Evolutionary conservation across 1,140 invertebrate species (phyloP), one percentile per base, ranked within the genome.

Genomic region (Ceratina japonica): DNA sequence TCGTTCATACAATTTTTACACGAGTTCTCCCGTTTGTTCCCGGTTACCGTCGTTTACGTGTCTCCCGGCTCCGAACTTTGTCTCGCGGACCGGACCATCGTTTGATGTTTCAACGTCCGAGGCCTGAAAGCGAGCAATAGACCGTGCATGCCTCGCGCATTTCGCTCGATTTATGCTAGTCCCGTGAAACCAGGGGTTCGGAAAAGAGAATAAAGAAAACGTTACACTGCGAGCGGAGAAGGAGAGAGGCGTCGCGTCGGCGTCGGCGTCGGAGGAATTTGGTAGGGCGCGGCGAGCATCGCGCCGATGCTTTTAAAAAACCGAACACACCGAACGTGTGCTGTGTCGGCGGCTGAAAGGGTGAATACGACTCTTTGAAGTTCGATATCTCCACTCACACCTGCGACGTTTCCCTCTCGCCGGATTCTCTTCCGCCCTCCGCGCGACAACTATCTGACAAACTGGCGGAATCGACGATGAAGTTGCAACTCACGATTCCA

Each of bases 301-400:
- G 24, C 54, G 76, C 20, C 44, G 54, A 58, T 74, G 84, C 84
- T 85, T 86, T 86, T 83, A 83, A 83, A 86, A 86, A 86, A 83
- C 65, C 83, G 75, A 73, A 79, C 82, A 74, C 66, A 63, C 37
- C 71, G 61, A 56, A 56, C 1, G 54, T 4, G 37, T 4, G 37
- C 27, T 70, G 72, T 72, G 84, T 77, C 70, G 84, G 31, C 15
- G n/a, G 68, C 49, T 81, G 82, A 84, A 84, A 84, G 80, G 68
- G 62, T 73, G 79, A 68, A 86, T 82, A 65, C 73, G 71, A 83
- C 72, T 79, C 78, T 85, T 83, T 87, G 80, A 88, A 83, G 79
- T 75, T 87, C 74, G 82, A 83, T 87, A 82, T 73, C 74, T 70
- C 22, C 61, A 44, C 68, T 24, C 68, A 18, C 52, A 51, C 63